These are phyloP conservation scores for Platysternon megacephalum DNA, from an alignment of 2,113 vertebrate genomes.

Conservation along the genomic window DNA sequence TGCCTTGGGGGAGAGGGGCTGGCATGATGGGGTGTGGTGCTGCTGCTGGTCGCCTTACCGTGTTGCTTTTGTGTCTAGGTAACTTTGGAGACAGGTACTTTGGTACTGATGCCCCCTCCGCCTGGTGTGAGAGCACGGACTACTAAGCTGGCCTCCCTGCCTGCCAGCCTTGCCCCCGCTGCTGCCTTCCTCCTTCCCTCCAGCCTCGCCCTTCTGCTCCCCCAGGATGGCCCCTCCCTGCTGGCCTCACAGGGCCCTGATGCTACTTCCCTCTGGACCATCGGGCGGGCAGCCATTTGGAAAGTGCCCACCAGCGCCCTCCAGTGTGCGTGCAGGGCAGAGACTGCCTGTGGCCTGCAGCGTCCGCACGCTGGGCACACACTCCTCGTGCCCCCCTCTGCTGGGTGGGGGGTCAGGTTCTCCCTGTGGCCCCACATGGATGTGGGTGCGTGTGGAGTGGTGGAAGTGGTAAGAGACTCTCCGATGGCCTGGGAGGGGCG, in stretches of 20 bases:
- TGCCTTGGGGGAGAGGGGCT: no score
- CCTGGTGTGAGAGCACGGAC: constrained; percentile 85
- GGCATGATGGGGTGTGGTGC: neutral
- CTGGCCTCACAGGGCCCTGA: neutral
- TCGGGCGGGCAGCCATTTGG: neutral
- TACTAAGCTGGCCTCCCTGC: constrained; percentile 69
- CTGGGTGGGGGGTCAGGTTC: neutral
- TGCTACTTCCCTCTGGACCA: neutral
- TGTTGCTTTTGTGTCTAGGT: constrained; percentile 70
- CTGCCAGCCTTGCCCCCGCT: neutral
- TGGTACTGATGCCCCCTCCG: constrained; percentile 86
- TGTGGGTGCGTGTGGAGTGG: neutral
- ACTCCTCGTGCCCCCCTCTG: neutral
- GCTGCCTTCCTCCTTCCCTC: neutral
- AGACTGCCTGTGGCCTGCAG: neutral
- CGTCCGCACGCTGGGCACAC: neutral
- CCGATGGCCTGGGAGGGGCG: neutral
- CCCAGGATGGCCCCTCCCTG: neutral
- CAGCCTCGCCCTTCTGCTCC: neutral
- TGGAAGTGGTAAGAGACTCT: no score
- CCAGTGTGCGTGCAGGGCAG: neutral
- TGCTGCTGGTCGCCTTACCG: neutral
- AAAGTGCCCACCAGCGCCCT: neutral
- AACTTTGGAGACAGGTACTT: constrained; percentile 94
- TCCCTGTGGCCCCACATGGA: neutral